Base-by-base conservation (phyloP, 2,113 vertebrate species). In the Apodemus sylvaticus region DNA sequence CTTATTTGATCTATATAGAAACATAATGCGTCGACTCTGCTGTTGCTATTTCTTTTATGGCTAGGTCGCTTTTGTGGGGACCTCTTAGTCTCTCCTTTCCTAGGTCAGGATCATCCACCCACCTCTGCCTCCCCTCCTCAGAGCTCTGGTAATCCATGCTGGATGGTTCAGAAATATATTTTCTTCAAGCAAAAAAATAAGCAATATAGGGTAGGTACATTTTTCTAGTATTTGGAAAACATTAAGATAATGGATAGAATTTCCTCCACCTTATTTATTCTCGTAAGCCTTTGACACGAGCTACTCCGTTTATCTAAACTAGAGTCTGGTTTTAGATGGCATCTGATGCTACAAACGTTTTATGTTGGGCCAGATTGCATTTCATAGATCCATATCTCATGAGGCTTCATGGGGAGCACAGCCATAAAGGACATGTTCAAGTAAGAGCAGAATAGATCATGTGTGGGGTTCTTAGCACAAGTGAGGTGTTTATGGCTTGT, bases 361-460 rank as follows among this genome's bases (percentile, higher is more conserved):
- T 95, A 96, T 90, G 71, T 77, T 87, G 81, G 76, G 7, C 31
- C 93, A 45, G 89, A 90, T 93, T 81, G 39, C 45, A 60, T 96
- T 95, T 96, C 79, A 76, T 93, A 73, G 34, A 12, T 55, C 48
- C 14, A 2, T 86, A 90, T 93, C 92, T 97, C 73, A 83, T 71
- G 42, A 79, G 86, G 62, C n/a, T 77, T 60, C 26, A 10, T 81
- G 81, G 86, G 93, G 34, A 92, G 42, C 22, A 19, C 2, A 34
- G 36, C n/a, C 77, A 14, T 77, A 83, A 94, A 94, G 39, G 70
- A 89, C 73, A 94, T 19, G 6, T 36, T 83, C 70, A 79, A 66
- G 91, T 82, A 64, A 89, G 70, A n/a, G 8, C 24, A 58, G 86
- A 86, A 76, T 60, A 74, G 83, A 93, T 89, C 11, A 77, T 39